These are phyloP conservation scores for Drosophila bocki DNA, from an alignment of 1,140 invertebrate species.

Conservation along the genomic window DNA sequence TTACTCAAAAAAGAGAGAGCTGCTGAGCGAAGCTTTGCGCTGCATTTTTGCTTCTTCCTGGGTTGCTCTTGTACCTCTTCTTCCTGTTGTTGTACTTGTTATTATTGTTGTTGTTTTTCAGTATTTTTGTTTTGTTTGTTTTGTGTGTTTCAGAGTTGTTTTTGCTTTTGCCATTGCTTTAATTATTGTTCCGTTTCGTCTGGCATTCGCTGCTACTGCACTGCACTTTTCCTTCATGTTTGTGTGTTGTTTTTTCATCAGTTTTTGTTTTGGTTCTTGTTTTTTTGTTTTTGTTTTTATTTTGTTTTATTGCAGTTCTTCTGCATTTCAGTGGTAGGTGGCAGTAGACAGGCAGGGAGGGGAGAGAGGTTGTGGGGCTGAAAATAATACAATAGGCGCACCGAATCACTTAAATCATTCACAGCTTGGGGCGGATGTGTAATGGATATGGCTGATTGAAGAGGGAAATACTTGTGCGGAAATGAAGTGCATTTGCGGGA, in stretches of 20 bases:
- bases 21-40: slow-evolving; percentile 23
- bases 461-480: slow-evolving; percentile 36
- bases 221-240: slow-evolving; percentile 58
- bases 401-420: slow-evolving; percentile 50
- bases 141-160: slow-evolving; percentile 42
- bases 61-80: slow-evolving; percentile 51
- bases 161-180: slow-evolving; percentile 73
- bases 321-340: slow-evolving; percentile 23
- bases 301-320: slow-evolving; percentile 53
- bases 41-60: slow-evolving; percentile 52
- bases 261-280: slow-evolving; percentile 49
- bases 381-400: slow-evolving; percentile 47
- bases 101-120: slow-evolving; percentile 40
- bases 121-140: slow-evolving; percentile 52
- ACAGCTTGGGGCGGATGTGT: slow-evolving; percentile 47
- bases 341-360: neutral
- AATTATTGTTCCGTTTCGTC: slow-evolving; percentile 82
- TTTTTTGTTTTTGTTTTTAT: slow-evolving; percentile 57
- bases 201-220: slow-evolving; percentile 65
- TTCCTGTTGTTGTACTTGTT: slow-evolving; percentile 48
- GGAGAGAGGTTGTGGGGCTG: neutral
- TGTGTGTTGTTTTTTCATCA: slow-evolving; percentile 47
- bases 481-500: slow-evolving; percentile 5
- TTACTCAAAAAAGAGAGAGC: slow-evolving; percentile 47
- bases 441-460: slow-evolving; percentile 53